Evolutionary conservation across 2,113 vertebrate species (phyloP).

Genomic region (Gymnobelideus leadbeateri): DNA sequence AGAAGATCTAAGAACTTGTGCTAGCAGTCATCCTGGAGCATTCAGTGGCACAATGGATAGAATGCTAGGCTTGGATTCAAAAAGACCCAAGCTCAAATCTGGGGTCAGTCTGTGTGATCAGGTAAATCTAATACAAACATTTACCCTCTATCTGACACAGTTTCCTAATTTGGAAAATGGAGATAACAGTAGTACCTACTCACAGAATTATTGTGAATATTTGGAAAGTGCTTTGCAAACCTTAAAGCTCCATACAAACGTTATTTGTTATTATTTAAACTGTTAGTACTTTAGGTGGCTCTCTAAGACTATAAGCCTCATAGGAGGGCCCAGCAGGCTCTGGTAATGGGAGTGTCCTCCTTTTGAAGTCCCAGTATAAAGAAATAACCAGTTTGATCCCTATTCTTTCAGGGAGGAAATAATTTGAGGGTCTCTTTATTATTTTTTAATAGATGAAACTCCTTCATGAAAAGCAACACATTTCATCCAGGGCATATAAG

Average conservation of each 20-base stretch:
- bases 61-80: not conserved
- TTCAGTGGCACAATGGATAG: no score
- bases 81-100: not conserved
- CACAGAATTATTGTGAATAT: not conserved
- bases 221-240: not conserved
- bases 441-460: conserved; percentile 36
- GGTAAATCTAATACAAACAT: not conserved
- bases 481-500: conserved; percentile 13
- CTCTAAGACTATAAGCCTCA: not conserved
- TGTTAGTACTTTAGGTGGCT: not conserved
- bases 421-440: not conserved
- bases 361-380: not conserved
- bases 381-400: not conserved
- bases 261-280: not conserved
- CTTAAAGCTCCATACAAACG: accelerated
- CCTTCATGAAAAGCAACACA: not conserved
- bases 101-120: not conserved
- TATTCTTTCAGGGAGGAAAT: not conserved
- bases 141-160: not conserved
- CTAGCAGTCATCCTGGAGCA: no score
- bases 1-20: no score
- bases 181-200: not conserved
- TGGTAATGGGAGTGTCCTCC: not conserved
- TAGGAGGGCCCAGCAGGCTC: not conserved
- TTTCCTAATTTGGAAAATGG: not conserved